phyloP scores from a whole-genome alignment of 2,888 invertebrate species.

The Caenorhabditis wallacei region DNA sequence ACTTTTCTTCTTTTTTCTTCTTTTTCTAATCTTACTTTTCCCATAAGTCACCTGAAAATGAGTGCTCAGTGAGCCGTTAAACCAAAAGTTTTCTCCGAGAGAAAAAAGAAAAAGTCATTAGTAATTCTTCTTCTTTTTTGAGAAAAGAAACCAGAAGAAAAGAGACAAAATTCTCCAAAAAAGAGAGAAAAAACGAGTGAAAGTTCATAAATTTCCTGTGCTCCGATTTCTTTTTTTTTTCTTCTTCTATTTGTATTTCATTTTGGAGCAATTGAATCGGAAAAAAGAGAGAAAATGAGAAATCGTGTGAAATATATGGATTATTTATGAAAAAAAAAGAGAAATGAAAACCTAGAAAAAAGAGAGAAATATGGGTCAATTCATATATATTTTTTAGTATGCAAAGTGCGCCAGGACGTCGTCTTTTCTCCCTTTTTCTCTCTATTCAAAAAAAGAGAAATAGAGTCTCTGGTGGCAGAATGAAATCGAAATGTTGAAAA shows the following conservation, averaged over 20 bases:
- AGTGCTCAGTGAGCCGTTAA: conserved; percentile 31
- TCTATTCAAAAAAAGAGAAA: conserved; percentile 2
- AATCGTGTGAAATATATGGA: conserved; percentile 50
- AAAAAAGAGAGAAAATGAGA: background rate
- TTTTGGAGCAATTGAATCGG: conserved; percentile 2
- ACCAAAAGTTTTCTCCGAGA: background rate
- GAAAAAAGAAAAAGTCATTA: conserved; percentile 33
- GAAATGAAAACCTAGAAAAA: conserved; percentile 7
- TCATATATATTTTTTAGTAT: conserved; percentile 8
- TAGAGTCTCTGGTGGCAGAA: conserved; percentile 43
- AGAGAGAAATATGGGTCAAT: conserved; percentile 25
- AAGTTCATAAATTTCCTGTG: conserved; percentile 6
- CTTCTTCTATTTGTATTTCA: conserved; percentile 36
- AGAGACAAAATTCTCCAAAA: background rate
- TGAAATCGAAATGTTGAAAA: conserved; percentile 44
- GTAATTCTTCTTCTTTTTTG: background rate
- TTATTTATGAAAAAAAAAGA: conserved; percentile 52
- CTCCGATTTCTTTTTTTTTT: background rate
- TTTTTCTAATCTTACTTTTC: no score
- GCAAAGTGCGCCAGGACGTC: conserved; percentile 26
- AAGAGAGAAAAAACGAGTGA: background rate
- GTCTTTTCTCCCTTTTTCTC: background rate
- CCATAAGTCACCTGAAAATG: conserved; percentile 13
- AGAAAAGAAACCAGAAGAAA: background rate
- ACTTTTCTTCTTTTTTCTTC: background rate